A percentile compares a stretch with the other conserved stretches of the same genome.
Conservation (phyloP, 1,140 invertebrate genomes). For the Cotesia glomerata region DNA sequence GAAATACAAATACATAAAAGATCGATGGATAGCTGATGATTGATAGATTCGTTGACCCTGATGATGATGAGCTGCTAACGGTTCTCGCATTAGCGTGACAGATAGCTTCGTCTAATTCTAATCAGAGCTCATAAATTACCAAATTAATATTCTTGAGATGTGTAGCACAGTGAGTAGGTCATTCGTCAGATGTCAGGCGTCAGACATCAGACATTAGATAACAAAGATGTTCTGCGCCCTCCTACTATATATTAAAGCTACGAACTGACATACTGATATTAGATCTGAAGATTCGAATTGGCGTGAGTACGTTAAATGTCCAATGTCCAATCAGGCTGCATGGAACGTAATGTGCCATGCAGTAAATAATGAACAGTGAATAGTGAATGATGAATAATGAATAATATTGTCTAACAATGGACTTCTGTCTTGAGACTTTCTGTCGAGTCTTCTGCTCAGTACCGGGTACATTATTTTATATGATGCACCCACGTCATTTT, state of each 20-base stretch:
- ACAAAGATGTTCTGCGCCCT: slow-evolving; percentile 22
- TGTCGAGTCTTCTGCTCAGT: neutral
- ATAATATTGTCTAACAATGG: neutral
- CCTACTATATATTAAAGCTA: slow-evolving; percentile 31
- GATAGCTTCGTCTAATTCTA: slow-evolving; percentile 62
- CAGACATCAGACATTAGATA: slow-evolving; percentile 40
- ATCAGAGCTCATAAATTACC: slow-evolving; percentile 62
- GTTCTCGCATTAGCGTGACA: slow-evolving; percentile 58
- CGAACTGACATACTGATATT: slow-evolving; percentile 6
- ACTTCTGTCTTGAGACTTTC: neutral
- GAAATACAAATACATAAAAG: neutral
- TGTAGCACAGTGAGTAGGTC: slow-evolving; percentile 48
- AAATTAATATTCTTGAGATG: slow-evolving; percentile 61
- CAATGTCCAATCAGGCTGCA: no score
- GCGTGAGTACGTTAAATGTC: no score
- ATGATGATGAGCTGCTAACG: slow-evolving; percentile 56
- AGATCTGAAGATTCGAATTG: neutral
- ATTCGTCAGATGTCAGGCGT: slow-evolving; percentile 58
- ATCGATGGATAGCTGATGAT: neutral
- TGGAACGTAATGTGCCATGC: no score
- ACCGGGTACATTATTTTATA: neutral
- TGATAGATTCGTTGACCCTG: slow-evolving; percentile 9
- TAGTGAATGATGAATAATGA: no score
- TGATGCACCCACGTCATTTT: slow-evolving; percentile 9
- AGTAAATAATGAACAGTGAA: no score